Percentiles rank a stretch among this genome's conserved stretches.
These are phyloP conservation scores for Peromyscus nudipes DNA, from an alignment of 2,797 vertebrate species.

Conservation along the genomic window DNA sequence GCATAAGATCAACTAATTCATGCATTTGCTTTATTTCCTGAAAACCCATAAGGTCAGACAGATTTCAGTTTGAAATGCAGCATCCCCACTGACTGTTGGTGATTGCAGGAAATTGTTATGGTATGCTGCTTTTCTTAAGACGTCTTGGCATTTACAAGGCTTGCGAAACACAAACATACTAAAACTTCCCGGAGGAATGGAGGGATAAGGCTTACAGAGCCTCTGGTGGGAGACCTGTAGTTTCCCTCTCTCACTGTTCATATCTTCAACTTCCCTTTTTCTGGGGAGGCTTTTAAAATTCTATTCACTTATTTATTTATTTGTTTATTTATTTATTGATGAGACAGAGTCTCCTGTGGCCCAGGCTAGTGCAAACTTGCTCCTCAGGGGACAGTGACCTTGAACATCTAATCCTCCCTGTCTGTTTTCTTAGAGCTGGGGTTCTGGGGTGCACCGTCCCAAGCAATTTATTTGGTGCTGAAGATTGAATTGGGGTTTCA, in stretches of 20 bases:
- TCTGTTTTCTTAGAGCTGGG: too few relatives aligned
- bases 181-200: not conserved
- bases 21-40: not conserved
- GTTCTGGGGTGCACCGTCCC: not conserved
- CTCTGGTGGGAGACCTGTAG: not conserved
- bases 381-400: not conserved
- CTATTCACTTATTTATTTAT: not conserved
- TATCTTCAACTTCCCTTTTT: not conserved
- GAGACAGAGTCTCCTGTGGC: not conserved
- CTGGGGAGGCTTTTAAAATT: not conserved
- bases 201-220: not conserved
- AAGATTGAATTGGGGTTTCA: not conserved
- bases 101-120: not conserved
- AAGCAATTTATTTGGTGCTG: too few relatives aligned
- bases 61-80: not conserved
- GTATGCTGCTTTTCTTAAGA: not conserved
- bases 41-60: not conserved
- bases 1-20: not conserved
- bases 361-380: not conserved
- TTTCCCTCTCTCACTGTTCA: not conserved
- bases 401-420: not conserved
- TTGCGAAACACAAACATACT: not conserved
- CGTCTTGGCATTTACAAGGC: not conserved
- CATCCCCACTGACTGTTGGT: not conserved
- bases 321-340: too few relatives aligned